phyloP scores from a whole-genome alignment of 2,888 invertebrate genomes.

The Agrotis segetum region DNA sequence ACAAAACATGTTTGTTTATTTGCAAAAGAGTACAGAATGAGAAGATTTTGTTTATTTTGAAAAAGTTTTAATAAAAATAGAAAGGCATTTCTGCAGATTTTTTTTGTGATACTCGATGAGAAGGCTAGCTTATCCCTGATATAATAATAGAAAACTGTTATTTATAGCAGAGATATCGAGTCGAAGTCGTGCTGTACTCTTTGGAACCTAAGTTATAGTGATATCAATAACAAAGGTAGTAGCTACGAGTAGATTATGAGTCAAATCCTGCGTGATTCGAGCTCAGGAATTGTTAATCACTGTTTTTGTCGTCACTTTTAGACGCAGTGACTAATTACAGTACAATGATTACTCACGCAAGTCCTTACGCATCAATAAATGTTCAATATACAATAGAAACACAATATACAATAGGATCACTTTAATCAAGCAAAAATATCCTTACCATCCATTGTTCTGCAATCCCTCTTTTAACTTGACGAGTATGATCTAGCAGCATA shows the following conservation, averaged over 20 bases:
- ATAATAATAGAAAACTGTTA: neutral
- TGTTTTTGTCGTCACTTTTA: neutral
- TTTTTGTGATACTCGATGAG: neutral
- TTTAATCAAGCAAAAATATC: conserved; percentile 48
- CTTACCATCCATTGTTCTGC: conserved; percentile 49
- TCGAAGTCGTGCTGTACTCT: neutral
- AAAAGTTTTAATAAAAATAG: neutral
- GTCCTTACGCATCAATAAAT: conserved; percentile 35
- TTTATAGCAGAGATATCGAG: neutral
- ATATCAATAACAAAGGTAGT: neutral
- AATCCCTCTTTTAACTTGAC: conserved; percentile 61
- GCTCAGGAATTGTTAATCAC: neutral
- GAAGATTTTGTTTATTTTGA: neutral
- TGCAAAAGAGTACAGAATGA: conserved; percentile 1
- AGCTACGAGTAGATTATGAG: neutral
- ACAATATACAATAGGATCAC: conserved; percentile 62
- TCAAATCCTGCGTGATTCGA: neutral
- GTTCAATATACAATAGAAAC: conserved; percentile 34
- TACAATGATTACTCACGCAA: conserved; percentile 7
- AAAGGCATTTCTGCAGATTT: too few relatives aligned
- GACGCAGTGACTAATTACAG: conserved; percentile 18
- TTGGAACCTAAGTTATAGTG: neutral
- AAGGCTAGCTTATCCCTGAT: neutral
- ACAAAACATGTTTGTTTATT: conserved; percentile 42
- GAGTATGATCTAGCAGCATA: conserved; percentile 60